Evolutionary conservation across 2,113 vertebrate genomes (phyloP), one percentile per base, ranked within the genome.

Genomic region (Daphoenositta chrysoptera): DNA sequence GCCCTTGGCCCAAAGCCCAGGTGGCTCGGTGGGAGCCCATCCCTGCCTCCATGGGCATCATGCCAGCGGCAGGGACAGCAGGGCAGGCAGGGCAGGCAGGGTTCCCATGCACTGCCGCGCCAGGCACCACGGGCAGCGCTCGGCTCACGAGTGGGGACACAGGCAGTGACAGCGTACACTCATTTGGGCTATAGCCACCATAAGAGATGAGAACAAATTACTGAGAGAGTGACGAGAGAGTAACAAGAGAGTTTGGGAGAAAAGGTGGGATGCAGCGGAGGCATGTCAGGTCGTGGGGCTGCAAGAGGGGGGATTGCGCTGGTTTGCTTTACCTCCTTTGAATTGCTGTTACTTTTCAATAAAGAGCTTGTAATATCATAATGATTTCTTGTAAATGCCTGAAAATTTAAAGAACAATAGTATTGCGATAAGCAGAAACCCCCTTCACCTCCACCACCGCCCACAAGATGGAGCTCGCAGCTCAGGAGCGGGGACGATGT

Each of bases 401-500:
- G 40, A 53, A 91, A 73, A 84, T 37, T 30, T 8, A 5, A 65
- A 47, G 33, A 50, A 57, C 31, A 33, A 4, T 2, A 37, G 7
- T 20, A 9, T 10, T 45, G 24, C 0, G 1, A 1, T 11, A 44
- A 45, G 28, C 13, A 28, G 48, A 28, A 66, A 23, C 3, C 2
- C 15, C 26, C 68, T 78, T 8, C 0, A 1, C 6, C 28, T 27
- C 28, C 70, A 15, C 9, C 11, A 2, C 3, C 2, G 5, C 5
- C 96, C 98, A 97, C 96, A 50, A 95, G 98, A 94, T 98, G 98
- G 98, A 92, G 94, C 97, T 98, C 75, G 80, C 92, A 85, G 89
- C 95, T 96, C 63, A 94, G 97, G 66, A 77, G 85, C 94, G 18
- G 28, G 26, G 44, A 64, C 24, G 65, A 21, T 51, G 73, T 68